Base-by-base conservation (phyloP, 2,113 vertebrate species). In the Sphaerodactylus townsendi region DNA sequence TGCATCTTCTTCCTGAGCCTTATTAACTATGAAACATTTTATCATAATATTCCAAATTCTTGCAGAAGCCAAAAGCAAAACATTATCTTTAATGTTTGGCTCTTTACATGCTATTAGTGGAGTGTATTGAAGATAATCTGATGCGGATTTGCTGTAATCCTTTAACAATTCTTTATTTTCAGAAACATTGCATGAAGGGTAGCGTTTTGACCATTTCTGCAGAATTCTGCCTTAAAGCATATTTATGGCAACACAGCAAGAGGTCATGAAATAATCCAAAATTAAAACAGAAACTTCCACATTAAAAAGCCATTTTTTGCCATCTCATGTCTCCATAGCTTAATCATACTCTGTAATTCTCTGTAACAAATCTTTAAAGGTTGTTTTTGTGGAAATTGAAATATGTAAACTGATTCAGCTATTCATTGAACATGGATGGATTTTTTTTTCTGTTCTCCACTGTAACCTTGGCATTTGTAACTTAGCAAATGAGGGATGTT, bases 151-250 rank as follows among this genome's bases (percentile, higher is more conserved):
- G n/a, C 9, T 69, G 68, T 56, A 79, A 28, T 65, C 28, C 50
- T 81, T 77, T 50, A 14, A 65, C 82, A 82, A 79, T 68, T 56
- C 14, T 79, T 65, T 86, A 46, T 79, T 77, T 56, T 80, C 59
- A 82, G 35, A 83, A 72, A 3, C 46, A 35, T 78, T 82, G 86
- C 35, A 65, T n/a, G 64, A 81, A 76, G 74, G 64, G 21, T 59
- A 64, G 77, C 41, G 15, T 72, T 85, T 75, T 78, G 69, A 39
- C 46, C 64, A 77, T 69, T 80, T 44, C 37, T 62, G 33, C 44
- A 1, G 50, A 72, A 11, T 68, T 83, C 73, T 64, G 59, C 64
- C 50, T 76, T 64, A 83, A 84, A 74, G 10, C 5, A 59, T 72
- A 73, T 86, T 84, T 79, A 73, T 30, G 72, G 44, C 59, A 48